These are phyloP conservation scores for Perizoma affinitatum DNA, from an alignment of 2,888 invertebrate genomes.

Conservation along the genomic window DNA sequence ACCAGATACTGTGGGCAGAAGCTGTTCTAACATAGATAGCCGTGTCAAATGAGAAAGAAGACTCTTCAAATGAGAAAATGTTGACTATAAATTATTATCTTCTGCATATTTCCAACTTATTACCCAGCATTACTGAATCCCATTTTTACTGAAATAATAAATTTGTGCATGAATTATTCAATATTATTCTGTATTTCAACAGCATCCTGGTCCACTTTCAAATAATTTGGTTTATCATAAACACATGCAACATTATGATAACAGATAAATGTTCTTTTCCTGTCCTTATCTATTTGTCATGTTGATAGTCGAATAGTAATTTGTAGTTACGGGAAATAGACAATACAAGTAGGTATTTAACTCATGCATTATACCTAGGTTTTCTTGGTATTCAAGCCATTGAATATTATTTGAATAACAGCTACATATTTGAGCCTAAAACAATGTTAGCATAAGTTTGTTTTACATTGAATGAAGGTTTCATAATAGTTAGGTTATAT, in stretches of 20 bases:
- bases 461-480: too few species aligned
- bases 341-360: neutral
- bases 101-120: neutral
- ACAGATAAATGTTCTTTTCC: slow-evolving; percentile 54
- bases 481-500: too few species aligned
- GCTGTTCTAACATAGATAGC: too few species aligned
- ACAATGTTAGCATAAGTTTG: too few species aligned
- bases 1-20: too few species aligned
- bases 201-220: slow-evolving; percentile 47
- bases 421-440: neutral
- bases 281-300: slow-evolving; percentile 43
- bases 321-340: slow-evolving; percentile 19
- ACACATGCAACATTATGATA: slow-evolving; percentile 44
- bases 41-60: too few species aligned
- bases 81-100: neutral
- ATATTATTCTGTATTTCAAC: slow-evolving; percentile 39
- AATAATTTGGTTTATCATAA: slow-evolving; percentile 31
- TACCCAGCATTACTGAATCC: too few species aligned
- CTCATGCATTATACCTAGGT: too few species aligned
- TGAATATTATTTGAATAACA: too few species aligned
- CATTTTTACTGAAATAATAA: too few species aligned
- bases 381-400: too few species aligned
- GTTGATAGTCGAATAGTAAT: slow-evolving; percentile 16
- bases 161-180: neutral
- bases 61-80: too few species aligned